Conservation (phyloP, 2,888 invertebrate genomes). For the Chrysina gloriosa region DNA sequence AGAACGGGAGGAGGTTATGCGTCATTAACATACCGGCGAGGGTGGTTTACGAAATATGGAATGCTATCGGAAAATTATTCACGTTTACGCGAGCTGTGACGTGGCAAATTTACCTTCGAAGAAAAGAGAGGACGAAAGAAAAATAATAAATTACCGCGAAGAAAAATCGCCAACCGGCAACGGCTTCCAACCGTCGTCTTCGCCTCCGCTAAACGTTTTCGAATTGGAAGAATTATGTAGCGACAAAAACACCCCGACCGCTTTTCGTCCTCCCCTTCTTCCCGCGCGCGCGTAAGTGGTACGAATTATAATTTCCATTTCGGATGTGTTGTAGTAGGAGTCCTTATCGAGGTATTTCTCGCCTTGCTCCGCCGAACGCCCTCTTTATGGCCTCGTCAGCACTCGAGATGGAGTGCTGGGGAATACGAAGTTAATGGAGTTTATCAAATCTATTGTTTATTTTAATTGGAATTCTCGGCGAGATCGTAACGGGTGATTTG, state of each 20-base stretch:
- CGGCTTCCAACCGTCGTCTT: neutral
- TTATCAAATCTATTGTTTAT: slow-evolving; percentile 27
- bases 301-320: slow-evolving; percentile 24
- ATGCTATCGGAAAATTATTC: slow-evolving; percentile 35
- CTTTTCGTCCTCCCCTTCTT: too few species aligned
- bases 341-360: slow-evolving; percentile 5
- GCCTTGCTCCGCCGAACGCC: too few species aligned
- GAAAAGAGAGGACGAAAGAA: neutral
- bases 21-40: slow-evolving; percentile 31
- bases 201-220: slow-evolving; percentile 16
- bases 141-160: slow-evolving; percentile 15
- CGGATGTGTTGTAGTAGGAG: slow-evolving; percentile 11
- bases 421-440: slow-evolving; percentile 20
- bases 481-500: neutral
- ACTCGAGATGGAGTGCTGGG: neutral
- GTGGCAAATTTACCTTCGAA: neutral
- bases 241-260: slow-evolving; percentile 12
- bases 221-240: slow-evolving; percentile 20
- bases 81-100: neutral
- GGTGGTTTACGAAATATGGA: slow-evolving; percentile 36
- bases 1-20: slow-evolving; percentile 34
- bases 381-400: neutral
- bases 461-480: slow-evolving; percentile 9
- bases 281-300: slow-evolving; percentile 7
- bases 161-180: neutral